Percentiles rank a stretch among this genome's conserved stretches.
These are phyloP conservation scores for Cacoxenus indagator DNA, from an alignment of 2,888 invertebrate genomes.

Conservation along the genomic window DNA sequence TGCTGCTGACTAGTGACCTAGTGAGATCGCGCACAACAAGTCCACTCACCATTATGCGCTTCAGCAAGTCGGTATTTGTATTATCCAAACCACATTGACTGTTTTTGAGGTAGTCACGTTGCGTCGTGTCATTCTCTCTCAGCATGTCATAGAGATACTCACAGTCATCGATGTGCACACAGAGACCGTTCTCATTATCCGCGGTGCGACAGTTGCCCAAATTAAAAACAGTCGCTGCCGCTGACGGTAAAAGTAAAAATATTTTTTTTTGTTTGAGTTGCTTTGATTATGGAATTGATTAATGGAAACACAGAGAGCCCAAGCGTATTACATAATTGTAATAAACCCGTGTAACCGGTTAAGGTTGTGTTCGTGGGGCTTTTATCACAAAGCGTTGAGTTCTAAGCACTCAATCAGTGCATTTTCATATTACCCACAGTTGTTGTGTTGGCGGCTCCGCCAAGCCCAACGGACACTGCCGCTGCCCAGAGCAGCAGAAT, in stretches of 20 bases:
- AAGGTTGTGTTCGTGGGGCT: neutral
- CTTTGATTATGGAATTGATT: neutral
- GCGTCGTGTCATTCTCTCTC: conserved; percentile 31
- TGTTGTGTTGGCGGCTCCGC: neutral
- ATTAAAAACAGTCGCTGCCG: conserved; percentile 38
- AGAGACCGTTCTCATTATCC: conserved; percentile 52
- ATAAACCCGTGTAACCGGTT: conserved; percentile 6
- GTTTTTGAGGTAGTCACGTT: conserved; percentile 43
- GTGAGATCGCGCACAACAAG: too few relatives aligned
- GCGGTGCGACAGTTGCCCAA: conserved; percentile 57
- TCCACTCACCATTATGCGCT: conserved; percentile 73
- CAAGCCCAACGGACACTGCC: too few relatives aligned
- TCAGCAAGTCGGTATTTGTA: conserved; percentile 39
- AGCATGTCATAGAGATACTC: conserved; percentile 47
- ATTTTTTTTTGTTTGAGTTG: neutral
- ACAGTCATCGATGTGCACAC: conserved; percentile 58
- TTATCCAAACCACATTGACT: conserved; percentile 80
- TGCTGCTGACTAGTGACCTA: too few relatives aligned
- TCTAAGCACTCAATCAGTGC: too few relatives aligned
- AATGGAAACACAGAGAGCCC: neutral
- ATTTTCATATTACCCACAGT: conserved; percentile 2
- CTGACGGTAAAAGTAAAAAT: neutral
- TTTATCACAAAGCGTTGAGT: too few relatives aligned
- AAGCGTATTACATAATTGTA: neutral
- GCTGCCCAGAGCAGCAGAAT: too few relatives aligned